These are phyloP conservation scores for Minunthozetes semirufus DNA, from an alignment of 2,888 invertebrate species.

Conservation along the genomic window DNA sequence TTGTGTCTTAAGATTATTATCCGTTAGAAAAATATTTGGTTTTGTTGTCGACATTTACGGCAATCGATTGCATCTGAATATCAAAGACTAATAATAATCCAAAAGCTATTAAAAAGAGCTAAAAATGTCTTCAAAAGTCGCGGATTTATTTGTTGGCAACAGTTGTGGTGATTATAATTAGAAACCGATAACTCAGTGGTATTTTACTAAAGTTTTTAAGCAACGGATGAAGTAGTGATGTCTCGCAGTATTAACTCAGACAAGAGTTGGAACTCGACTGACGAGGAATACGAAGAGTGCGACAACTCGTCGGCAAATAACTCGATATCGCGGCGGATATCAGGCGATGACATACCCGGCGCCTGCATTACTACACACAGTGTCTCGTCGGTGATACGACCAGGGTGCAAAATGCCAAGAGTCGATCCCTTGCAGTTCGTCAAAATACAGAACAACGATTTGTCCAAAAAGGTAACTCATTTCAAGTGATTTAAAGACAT, in stretches of 20 bases:
- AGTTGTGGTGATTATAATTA: too few relatives aligned
- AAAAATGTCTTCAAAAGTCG: too few relatives aligned
- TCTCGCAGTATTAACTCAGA: conserved; percentile 25
- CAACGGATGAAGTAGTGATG: not conserved
- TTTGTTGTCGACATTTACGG: too few relatives aligned
- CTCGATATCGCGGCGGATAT: not conserved
- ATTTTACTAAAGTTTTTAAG: not conserved
- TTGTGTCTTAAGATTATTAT: too few relatives aligned
- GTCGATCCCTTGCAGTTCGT: conserved; percentile 43
- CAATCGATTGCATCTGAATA: too few relatives aligned
- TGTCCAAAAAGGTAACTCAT: conserved; percentile 41
- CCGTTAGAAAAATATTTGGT: too few relatives aligned
- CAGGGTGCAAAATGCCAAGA: conserved; percentile 36
- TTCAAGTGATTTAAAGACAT: not conserved
- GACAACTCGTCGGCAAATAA: conserved; percentile 29
- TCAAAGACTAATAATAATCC: too few relatives aligned
- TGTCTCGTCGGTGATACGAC: conserved; percentile 39
- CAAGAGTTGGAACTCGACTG: conserved; percentile 24
- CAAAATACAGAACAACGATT: conserved; percentile 42
- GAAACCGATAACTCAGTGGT: too few relatives aligned
- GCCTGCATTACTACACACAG: conserved; percentile 39
- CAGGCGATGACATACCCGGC: conserved; percentile 21
- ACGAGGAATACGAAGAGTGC: conserved; percentile 32
- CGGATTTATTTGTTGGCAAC: too few relatives aligned
- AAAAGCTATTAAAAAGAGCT: too few relatives aligned